Percentiles rank a stretch among this genome's conserved stretches.
These are phyloP conservation scores for Ianthella basta DNA, from an alignment of 37 sponge, comb jelly and placozoan species.

Conservation along the genomic window DNA sequence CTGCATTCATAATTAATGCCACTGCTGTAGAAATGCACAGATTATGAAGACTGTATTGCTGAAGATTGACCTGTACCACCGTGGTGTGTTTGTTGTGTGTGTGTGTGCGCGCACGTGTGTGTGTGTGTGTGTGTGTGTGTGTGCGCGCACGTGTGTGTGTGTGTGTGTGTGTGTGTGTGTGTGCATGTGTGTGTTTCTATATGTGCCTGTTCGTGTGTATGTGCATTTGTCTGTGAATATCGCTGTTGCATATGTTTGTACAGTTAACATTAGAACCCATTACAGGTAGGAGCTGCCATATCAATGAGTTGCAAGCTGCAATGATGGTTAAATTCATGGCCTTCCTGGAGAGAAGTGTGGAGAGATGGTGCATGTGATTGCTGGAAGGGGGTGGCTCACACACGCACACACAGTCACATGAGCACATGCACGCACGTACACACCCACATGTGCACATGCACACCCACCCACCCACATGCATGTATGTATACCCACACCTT, in stretches of 20 bases:
- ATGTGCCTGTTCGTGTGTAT: conserved; percentile 46
- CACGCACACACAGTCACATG: conserved; percentile 15
- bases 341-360: too few species aligned
- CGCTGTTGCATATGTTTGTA: not conserved
- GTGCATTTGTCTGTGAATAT: conserved; percentile 29
- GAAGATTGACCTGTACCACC: not conserved
- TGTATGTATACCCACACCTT: too few species aligned
- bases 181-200: conserved; percentile 58
- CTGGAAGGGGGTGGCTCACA: not conserved
- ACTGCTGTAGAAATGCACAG: too few species aligned
- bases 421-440: not conserved
- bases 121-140: conserved; percentile 10
- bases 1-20: too few species aligned
- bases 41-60: not conserved
- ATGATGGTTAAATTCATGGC: too few species aligned
- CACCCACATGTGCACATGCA: too few species aligned
- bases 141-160: not conserved
- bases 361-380: not conserved
- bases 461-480: too few species aligned
- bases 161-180: conserved; percentile 37
- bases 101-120: not conserved
- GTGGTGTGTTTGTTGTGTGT: not conserved
- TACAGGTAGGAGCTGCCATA: too few species aligned
- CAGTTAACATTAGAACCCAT: too few species aligned
- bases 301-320: too few species aligned